Evolutionary conservation across 1,140 invertebrate genomes (phyloP).

Genomic region (Cylas formicarius): DNA sequence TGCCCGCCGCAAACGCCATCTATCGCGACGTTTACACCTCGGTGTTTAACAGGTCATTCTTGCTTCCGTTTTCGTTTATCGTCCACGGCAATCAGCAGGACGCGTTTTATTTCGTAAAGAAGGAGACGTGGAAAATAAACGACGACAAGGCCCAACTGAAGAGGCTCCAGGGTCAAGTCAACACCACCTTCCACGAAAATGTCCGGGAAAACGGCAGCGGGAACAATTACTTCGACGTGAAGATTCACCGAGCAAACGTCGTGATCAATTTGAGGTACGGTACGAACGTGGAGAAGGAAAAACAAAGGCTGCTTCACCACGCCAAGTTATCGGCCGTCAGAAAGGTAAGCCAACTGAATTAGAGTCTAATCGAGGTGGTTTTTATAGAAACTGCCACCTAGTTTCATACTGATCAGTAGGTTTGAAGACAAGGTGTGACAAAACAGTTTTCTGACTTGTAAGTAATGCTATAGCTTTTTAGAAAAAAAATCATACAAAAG

Average conservation of each 20-base stretch:
- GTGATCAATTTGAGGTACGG: conserved; percentile 83
- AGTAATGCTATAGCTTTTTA: too few relatives aligned
- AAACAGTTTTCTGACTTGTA: too few relatives aligned
- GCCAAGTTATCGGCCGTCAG: conserved; percentile 76
- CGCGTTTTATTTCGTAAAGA: conserved; percentile 92
- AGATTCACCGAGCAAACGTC: conserved; percentile 75
- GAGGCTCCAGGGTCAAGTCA: conserved; percentile 80
- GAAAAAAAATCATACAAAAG: too few relatives aligned
- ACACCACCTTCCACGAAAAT: conserved; percentile 85
- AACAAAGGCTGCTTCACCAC: conserved; percentile 78
- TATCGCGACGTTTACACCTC: conserved; percentile 88
- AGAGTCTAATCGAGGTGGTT: too few relatives aligned
- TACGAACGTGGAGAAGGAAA: conserved; percentile 80
- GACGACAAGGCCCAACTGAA: conserved; percentile 85
- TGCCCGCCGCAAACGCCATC: conserved; percentile 79
- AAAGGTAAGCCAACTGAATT: too few relatives aligned
- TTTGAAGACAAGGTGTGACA: too few relatives aligned
- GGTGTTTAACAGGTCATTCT: conserved; percentile 85
- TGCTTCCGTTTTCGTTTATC: conserved; percentile 82
- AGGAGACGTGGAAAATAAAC: conserved; percentile 76
- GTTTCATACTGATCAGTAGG: too few relatives aligned
- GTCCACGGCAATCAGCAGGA: conserved; percentile 75
- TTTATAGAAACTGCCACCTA: too few relatives aligned
- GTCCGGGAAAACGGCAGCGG: conserved; percentile 60
- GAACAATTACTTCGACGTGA: conserved; percentile 68